phyloP scores from a whole-genome alignment of 2,113 vertebrate species.

The Prionailurus bengalensis region DNA sequence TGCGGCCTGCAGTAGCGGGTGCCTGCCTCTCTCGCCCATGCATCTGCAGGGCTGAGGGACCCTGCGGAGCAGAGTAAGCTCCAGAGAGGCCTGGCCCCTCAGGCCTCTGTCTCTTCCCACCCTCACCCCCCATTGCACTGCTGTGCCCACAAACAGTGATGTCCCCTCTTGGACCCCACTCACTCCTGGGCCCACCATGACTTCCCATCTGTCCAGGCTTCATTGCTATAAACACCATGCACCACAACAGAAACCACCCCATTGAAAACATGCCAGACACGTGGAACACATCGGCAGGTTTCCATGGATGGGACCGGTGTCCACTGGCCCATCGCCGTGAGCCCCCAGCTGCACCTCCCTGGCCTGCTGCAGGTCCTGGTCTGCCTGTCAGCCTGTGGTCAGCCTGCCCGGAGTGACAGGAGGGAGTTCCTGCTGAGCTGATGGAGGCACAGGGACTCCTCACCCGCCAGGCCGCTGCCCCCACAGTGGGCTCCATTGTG shows the following conservation, averaged over 20 bases:
- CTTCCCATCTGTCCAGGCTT: constrained; percentile 48
- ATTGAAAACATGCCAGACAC: constrained; percentile 29
- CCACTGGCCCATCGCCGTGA: neutral
- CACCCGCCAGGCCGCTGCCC: neutral
- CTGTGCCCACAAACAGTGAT: neutral
- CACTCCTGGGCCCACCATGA: neutral
- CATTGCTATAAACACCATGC: constrained; percentile 54
- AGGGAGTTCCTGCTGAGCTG: neutral
- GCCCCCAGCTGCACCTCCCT: neutral
- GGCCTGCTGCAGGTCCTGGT: neutral
- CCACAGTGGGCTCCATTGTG: accelerated
- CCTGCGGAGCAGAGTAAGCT: neutral
- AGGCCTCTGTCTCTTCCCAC: neutral
- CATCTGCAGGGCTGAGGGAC: neutral
- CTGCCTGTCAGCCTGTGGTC: neutral
- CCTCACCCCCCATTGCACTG: neutral
- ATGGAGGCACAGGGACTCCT: neutral
- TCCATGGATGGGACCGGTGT: neutral
- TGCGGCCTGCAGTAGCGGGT: neutral
- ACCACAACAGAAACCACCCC: constrained; percentile 10
- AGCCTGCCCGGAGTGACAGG: neutral
- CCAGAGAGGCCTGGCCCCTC: neutral
- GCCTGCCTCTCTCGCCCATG: neutral
- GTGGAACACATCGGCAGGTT: constrained; percentile 25
- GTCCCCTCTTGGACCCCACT: neutral